Conservation (phyloP, 2,797 vertebrate species). For the Scolopax bukidnonensis region DNA sequence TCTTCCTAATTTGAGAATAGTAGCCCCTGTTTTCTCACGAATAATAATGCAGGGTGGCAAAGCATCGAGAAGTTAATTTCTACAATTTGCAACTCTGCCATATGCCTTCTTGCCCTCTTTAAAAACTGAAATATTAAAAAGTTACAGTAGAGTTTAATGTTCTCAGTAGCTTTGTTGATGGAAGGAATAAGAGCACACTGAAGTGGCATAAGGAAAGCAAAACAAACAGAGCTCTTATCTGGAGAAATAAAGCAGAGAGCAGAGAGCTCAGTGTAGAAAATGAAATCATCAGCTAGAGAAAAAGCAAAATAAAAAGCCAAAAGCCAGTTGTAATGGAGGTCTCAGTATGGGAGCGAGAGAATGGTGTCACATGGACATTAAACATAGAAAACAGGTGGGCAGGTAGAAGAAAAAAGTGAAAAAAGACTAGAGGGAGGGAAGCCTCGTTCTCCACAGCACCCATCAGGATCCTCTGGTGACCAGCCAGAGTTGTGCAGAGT, state of each 20-base stretch:
- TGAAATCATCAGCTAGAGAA: not conserved
- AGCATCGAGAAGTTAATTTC: not conserved
- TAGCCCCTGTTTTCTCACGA: not conserved
- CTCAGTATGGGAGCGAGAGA: not conserved
- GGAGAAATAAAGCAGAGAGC: not conserved
- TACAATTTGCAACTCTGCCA: not conserved
- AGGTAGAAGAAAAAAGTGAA: not conserved
- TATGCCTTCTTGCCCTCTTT: not conserved
- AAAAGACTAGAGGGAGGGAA: not conserved
- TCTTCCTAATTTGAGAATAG: not conserved
- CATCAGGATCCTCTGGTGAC: not conserved
- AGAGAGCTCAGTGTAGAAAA: not conserved
- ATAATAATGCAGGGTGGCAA: not conserved
- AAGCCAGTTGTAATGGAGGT: not conserved
- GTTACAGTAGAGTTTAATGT: not conserved
- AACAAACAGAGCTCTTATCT: not conserved
- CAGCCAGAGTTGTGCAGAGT: not conserved
- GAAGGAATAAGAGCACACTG: not conserved
- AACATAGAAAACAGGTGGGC: conserved; percentile 23
- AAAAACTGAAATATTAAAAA: not conserved
- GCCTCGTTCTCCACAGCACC: not conserved
- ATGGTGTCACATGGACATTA: conserved; percentile 12
- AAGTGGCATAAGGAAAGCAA: not conserved
- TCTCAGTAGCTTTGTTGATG: not conserved
- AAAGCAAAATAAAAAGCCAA: not conserved